Conservation (phyloP, 2,888 invertebrate species). For the Arge pagana region DNA sequence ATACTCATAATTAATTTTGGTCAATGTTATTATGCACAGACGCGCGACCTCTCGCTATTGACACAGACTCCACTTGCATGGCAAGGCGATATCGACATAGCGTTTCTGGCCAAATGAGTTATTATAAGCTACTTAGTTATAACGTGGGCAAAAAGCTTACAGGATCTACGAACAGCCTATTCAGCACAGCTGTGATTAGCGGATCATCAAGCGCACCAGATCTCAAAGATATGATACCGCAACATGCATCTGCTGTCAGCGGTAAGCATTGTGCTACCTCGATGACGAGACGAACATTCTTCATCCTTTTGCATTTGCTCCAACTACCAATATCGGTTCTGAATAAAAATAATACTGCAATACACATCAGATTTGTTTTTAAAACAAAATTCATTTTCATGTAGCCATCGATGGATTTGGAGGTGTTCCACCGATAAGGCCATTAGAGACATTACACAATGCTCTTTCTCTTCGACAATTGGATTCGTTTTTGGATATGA, state of each 20-base stretch:
- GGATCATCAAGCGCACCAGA: slow-evolving; percentile 93
- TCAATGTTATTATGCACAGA: no score
- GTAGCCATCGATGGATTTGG: slow-evolving; percentile 83
- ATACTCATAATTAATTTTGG: no score
- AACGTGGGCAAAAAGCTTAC: slow-evolving; percentile 71
- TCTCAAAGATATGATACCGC: slow-evolving; percentile 84
- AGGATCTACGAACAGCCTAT: slow-evolving; percentile 81
- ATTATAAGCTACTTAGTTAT: slow-evolving; percentile 88
- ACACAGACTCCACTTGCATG: slow-evolving; percentile 58
- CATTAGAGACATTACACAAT: slow-evolving; percentile 97
- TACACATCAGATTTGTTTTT: slow-evolving; percentile 10
- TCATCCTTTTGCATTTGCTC: background rate
- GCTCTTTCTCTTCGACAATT: slow-evolving; percentile 90
- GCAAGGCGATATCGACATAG: slow-evolving; percentile 91
- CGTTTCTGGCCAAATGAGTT: slow-evolving; percentile 94
- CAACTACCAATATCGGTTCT: background rate
- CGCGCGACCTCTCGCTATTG: slow-evolving; percentile 56
- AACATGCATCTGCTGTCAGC: slow-evolving; percentile 70
- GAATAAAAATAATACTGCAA: background rate
- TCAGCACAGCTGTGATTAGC: slow-evolving; percentile 95
- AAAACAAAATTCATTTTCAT: slow-evolving; percentile 29
- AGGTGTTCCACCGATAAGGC: slow-evolving; percentile 93
- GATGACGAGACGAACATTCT: background rate
- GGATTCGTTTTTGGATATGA: slow-evolving; percentile 85
- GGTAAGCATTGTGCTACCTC: slow-evolving; percentile 63